Evolutionary conservation across 2,888 invertebrate species (phyloP).

Genomic region (Patella caerulea): DNA sequence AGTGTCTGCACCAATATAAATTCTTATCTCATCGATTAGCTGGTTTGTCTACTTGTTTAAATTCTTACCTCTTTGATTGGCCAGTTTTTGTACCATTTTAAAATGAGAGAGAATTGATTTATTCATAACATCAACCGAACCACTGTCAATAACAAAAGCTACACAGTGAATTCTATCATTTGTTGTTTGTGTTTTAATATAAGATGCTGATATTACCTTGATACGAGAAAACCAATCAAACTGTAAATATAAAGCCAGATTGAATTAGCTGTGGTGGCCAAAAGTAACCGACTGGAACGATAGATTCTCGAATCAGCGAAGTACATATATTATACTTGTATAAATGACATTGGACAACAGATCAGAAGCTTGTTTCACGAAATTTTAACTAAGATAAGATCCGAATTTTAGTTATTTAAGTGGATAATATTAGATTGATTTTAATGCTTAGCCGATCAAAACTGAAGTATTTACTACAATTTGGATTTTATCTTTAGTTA

Average conservation of each 20-base stretch:
- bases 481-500: too few species aligned
- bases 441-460: too few species aligned
- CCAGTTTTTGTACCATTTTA: conserved; percentile 17
- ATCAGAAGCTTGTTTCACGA: too few species aligned
- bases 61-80: conserved; percentile 30
- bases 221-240: conserved; percentile 34
- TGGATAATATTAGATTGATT: too few species aligned
- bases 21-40: conserved; percentile 20
- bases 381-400: too few species aligned
- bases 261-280: conserved; percentile 41
- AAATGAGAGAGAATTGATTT: conserved; percentile 19
- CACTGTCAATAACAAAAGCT: conserved; percentile 25
- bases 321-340: too few species aligned
- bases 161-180: conserved; percentile 27
- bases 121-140: conserved; percentile 16
- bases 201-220: background rate
- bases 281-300: too few species aligned
- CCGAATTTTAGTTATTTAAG: too few species aligned
- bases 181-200: conserved; percentile 21
- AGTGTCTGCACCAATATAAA: conserved; percentile 14
- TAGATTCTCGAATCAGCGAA: too few species aligned
- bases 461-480: too few species aligned
- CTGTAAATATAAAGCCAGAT: conserved; percentile 39
- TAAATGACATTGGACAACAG: too few species aligned
- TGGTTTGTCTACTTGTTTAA: too few species aligned